Conservation (phyloP, 2,113 vertebrate genomes). For the Arenaria interpres region DNA sequence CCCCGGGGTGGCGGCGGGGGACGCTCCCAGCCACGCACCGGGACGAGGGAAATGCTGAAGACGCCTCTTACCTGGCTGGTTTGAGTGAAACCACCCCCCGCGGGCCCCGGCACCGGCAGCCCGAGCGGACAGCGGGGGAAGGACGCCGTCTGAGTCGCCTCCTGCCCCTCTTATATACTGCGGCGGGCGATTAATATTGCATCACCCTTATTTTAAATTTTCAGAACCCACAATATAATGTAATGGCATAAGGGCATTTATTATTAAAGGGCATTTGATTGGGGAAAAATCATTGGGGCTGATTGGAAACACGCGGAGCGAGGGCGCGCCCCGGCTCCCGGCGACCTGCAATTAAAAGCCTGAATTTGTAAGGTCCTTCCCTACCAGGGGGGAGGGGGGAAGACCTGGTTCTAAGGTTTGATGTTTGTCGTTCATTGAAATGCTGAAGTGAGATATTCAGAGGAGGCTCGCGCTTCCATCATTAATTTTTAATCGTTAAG, state of each 20-base stretch:
- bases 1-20: background rate
- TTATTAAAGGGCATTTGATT: conserved; percentile 78
- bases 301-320: background rate
- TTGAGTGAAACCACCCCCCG: too few species aligned
- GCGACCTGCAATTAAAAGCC: background rate
- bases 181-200: conserved; percentile 86
- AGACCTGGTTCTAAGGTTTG: background rate
- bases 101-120: background rate
- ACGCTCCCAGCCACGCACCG: too few species aligned
- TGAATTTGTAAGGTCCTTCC: background rate
- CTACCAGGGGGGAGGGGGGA: background rate
- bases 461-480: conserved; percentile 31
- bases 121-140: conserved; percentile 18
- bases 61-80: background rate
- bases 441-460: conserved; percentile 31
- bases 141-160: conserved; percentile 57
- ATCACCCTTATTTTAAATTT: conserved; percentile 87
- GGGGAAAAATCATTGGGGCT: conserved; percentile 60
- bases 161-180: conserved; percentile 81
- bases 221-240: conserved; percentile 82
- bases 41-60: background rate
- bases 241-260: conserved; percentile 82
- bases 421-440: conserved; percentile 39
- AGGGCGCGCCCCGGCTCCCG: background rate
- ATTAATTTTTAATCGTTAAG: conserved; percentile 82